phyloP scores from a whole-genome alignment of 2,888 invertebrate species.

The Drosophila antonietae region DNA sequence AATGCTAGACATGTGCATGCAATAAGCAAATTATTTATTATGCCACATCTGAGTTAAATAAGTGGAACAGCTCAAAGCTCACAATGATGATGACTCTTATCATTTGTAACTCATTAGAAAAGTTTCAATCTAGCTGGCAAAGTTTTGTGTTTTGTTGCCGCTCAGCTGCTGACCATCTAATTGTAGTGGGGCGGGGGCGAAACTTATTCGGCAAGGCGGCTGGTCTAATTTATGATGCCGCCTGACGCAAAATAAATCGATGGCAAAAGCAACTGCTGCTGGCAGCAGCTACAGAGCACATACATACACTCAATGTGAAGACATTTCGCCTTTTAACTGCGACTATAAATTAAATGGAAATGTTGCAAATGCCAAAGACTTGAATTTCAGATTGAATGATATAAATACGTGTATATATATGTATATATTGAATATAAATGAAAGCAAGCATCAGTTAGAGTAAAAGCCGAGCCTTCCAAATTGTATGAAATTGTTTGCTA shows the following conservation, averaged over 20 bases:
- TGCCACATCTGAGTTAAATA: constrained; percentile 72
- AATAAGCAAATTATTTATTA: constrained; percentile 79
- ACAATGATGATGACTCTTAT: constrained; percentile 65
- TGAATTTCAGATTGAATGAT: neutral
- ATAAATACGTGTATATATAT: neutral
- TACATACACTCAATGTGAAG: constrained; percentile 20
- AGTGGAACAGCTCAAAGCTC: constrained; percentile 57
- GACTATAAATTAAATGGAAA: constrained; percentile 28
- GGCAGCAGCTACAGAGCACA: constrained; percentile 15
- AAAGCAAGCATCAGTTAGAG: neutral
- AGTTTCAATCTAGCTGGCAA: constrained; percentile 62
- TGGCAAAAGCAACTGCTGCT: constrained; percentile 44
- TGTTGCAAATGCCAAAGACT: neutral
- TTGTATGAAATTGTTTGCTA: neutral
- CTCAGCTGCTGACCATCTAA: constrained; percentile 42
- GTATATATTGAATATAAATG: constrained; percentile 7
- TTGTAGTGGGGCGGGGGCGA: constrained; percentile 2
- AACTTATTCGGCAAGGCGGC: constrained; percentile 46
- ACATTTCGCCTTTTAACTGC: constrained; percentile 17
- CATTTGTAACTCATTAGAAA: constrained; percentile 77
- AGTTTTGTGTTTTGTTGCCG: constrained; percentile 15
- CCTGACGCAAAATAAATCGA: constrained; percentile 47
- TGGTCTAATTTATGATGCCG: constrained; percentile 65
- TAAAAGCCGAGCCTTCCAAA: neutral
- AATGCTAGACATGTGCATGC: constrained; percentile 60